A percentile compares a stretch with the other conserved stretches of the same genome.
Conservation (phyloP, 2,888 invertebrate genomes). For the Gibbula magus region DNA sequence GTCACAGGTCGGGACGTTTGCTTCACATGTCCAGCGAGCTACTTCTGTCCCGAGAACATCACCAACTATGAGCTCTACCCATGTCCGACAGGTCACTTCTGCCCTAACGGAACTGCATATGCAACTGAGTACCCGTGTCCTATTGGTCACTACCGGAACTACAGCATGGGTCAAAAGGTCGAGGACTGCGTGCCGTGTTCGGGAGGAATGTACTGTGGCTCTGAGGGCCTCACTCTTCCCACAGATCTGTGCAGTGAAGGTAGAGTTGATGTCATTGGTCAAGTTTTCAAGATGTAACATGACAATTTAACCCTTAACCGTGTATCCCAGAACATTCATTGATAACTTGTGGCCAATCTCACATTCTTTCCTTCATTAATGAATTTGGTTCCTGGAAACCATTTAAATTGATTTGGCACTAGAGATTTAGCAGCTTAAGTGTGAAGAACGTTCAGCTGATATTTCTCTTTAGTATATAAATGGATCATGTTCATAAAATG, state of each 20-base stretch:
- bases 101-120: slow-evolving; percentile 64
- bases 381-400: too few species aligned
- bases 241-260: slow-evolving; percentile 67
- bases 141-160: slow-evolving; percentile 60
- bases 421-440: too few species aligned
- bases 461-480: too few species aligned
- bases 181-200: slow-evolving; percentile 69
- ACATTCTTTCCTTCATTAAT: too few species aligned
- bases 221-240: slow-evolving; percentile 59
- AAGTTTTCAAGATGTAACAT: too few species aligned
- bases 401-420: too few species aligned
- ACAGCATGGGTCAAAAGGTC: slow-evolving; percentile 52
- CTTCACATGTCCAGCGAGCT: slow-evolving; percentile 66
- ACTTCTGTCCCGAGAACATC: slow-evolving; percentile 70
- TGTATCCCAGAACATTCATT: too few species aligned
- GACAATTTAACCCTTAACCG: too few species aligned
- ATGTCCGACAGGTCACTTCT: slow-evolving; percentile 68
- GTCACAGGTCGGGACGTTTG: slow-evolving; percentile 66
- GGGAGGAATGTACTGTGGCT: slow-evolving; percentile 67
- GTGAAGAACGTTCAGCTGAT: too few species aligned
- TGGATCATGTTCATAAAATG: too few species aligned
- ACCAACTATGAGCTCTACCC: slow-evolving; percentile 63
- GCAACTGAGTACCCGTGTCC: slow-evolving; percentile 68
- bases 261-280: too few species aligned
- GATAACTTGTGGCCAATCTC: too few species aligned